phyloP scores from a whole-genome alignment of 2,797 vertebrate genomes.

The Hydrocynus forskahlii region DNA sequence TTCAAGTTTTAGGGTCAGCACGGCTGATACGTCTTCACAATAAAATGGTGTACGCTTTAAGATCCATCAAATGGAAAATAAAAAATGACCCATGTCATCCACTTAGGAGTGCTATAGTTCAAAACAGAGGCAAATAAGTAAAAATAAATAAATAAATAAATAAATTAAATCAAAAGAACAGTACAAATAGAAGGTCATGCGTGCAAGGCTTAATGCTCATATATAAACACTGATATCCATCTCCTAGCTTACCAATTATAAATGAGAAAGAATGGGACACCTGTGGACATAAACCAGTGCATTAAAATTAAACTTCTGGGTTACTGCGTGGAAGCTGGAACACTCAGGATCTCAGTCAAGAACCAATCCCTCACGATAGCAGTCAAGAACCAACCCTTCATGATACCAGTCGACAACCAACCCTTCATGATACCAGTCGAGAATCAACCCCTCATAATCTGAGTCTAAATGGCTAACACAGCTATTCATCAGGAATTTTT shows the following conservation, averaged over 20 bases:
- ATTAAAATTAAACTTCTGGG: neutral
- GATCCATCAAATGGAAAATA: neutral
- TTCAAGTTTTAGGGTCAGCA: slow-evolving; percentile 43
- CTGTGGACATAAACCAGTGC: slow-evolving; percentile 18
- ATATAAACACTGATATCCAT: neutral
- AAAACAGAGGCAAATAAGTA: slow-evolving; percentile 53
- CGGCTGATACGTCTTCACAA: slow-evolving; percentile 69
- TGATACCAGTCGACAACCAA: no score
- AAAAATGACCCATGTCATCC: neutral
- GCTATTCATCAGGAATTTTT: no score
- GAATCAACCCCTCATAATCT: no score
- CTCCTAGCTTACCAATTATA: neutral
- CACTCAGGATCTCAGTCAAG: neutral
- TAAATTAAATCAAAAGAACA: slow-evolving; percentile 58
- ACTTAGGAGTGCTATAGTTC: neutral
- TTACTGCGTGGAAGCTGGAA: neutral
- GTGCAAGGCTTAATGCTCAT: slow-evolving; percentile 10
- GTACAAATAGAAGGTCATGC: neutral
- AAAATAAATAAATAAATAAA: slow-evolving; percentile 49
- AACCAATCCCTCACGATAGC: neutral
- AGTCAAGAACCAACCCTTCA: no score
- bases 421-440: no score
- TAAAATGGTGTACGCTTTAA: slow-evolving; percentile 71
- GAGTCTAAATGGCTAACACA: no score
- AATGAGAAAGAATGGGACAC: neutral